These are phyloP conservation scores for Hydrocynus forskahlii DNA, from an alignment of 2,797 vertebrate genomes.

Conservation along the genomic window DNA sequence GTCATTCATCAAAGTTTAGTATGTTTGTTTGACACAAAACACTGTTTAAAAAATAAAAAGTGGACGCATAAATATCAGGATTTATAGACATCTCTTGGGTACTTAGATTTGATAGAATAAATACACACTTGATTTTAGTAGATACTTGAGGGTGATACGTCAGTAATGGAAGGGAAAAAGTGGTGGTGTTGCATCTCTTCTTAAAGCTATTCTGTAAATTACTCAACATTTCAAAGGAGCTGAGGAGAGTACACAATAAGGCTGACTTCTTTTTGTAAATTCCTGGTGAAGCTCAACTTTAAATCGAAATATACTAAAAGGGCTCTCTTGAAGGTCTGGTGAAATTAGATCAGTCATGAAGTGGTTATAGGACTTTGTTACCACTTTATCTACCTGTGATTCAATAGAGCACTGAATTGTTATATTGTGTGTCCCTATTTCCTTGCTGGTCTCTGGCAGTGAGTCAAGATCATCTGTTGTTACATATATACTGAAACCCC, in stretches of 20 bases:
- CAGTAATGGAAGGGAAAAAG: too few species aligned
- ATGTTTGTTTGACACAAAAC: too few species aligned
- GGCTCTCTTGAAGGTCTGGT: constrained; percentile 7
- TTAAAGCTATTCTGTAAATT: not conserved
- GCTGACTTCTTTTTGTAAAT: not conserved
- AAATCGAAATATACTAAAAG: too few species aligned
- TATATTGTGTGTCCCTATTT: not conserved
- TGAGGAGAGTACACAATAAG: not conserved
- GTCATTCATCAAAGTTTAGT: too few species aligned
- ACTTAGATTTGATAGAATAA: too few species aligned
- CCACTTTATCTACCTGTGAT: not conserved
- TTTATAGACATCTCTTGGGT: too few species aligned
- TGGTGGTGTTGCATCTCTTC: too few species aligned
- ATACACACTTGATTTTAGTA: too few species aligned
- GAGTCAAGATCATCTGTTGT: not conserved
- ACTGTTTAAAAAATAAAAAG: too few species aligned
- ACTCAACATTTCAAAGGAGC: not conserved
- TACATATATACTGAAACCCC: not conserved
- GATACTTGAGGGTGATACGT: too few species aligned
- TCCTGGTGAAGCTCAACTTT: not conserved
- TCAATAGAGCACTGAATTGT: not conserved
- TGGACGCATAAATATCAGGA: too few species aligned
- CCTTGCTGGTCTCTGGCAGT: not conserved
- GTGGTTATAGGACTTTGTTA: not conserved
- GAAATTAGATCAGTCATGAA: not conserved